These are phyloP conservation scores for Trachurus trachurus DNA, from an alignment of 2,797 vertebrate genomes.

Conservation along the genomic window DNA sequence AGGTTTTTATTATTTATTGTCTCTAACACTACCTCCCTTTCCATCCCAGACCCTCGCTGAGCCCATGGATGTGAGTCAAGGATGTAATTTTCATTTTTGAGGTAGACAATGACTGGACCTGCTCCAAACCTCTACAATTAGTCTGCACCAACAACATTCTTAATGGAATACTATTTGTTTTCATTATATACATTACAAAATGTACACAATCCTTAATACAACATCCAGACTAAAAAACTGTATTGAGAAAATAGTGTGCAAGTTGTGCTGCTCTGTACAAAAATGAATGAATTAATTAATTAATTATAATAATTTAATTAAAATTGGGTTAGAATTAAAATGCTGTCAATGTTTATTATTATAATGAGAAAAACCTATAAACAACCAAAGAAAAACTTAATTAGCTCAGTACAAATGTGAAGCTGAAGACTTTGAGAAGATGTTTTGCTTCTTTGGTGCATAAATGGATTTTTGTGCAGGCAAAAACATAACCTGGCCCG, in stretches of 20 bases:
- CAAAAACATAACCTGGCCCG: too few species aligned
- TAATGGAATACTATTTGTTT: conserved; percentile 5
- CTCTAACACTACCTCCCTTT: conserved; percentile 1
- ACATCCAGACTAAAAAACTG: neutral
- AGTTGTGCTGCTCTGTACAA: too few species aligned
- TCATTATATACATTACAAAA: neutral
- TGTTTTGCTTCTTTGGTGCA: too few species aligned
- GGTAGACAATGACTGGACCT: neutral
- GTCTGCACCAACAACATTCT: neutral
- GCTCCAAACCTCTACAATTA: neutral
- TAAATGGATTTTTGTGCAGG: too few species aligned
- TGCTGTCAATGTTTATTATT: too few species aligned
- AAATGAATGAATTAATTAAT: too few species aligned
- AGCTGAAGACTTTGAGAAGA: too few species aligned
- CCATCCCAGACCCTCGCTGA: neutral
- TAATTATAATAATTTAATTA: neutral
- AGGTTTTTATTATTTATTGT: conserved; percentile 62
- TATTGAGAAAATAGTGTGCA: neutral
- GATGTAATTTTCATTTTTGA: neutral
- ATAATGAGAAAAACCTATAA: too few species aligned
- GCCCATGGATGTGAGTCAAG: conserved; percentile 33
- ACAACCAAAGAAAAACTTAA: too few species aligned
- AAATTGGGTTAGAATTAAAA: neutral
- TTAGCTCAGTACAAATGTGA: too few species aligned
- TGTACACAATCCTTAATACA: neutral